These are phyloP conservation scores for Oceanodroma tethys DNA, from an alignment of 2,113 vertebrate genomes.

Conservation along the genomic window DNA sequence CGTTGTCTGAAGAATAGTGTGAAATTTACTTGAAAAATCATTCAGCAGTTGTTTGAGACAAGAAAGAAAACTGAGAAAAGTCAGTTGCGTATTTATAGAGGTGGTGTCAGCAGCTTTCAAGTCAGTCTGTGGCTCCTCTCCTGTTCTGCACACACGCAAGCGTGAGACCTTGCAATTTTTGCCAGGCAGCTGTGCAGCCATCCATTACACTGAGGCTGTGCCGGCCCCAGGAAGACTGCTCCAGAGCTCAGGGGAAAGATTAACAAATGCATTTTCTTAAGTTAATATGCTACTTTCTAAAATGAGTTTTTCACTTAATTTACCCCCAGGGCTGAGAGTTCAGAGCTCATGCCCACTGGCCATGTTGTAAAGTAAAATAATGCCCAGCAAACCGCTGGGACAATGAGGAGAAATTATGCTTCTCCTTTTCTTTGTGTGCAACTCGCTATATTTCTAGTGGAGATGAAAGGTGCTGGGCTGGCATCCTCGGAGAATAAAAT, in stretches of 20 bases:
- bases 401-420: background rate
- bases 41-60: slow-evolving; percentile 5
- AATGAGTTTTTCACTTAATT: slow-evolving; percentile 26
- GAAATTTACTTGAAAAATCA: slow-evolving; percentile 23
- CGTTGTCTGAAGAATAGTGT: slow-evolving; percentile 19
- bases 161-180: background rate
- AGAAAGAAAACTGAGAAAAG: background rate
- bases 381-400: background rate
- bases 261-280: background rate
- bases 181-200: background rate
- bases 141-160: background rate
- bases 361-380: background rate
- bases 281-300: background rate
- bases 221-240: background rate
- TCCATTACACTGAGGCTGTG: background rate
- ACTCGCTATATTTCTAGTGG: rapidly evolving
- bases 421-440: background rate
- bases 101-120: background rate
- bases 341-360: background rate
- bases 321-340: background rate
- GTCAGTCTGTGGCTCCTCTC: rapidly evolving
- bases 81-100: background rate
- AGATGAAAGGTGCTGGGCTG: background rate
- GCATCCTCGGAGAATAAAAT: background rate
- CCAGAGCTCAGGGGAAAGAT: background rate